Conservation (phyloP, 1,140 invertebrate genomes). For the Stenopsyche tienmushanensis region DNA sequence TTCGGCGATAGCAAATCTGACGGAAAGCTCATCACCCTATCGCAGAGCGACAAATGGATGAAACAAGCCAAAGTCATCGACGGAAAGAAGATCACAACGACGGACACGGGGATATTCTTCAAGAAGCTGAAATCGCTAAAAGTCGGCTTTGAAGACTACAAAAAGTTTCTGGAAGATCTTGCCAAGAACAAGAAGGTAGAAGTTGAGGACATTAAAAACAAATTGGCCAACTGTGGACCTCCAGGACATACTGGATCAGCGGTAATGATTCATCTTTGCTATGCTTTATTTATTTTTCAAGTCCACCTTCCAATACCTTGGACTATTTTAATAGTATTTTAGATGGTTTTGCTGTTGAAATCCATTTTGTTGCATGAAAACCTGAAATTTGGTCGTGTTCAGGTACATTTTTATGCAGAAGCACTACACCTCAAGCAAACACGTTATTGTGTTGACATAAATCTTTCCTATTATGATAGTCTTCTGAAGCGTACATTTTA, state of each 20-base stretch:
- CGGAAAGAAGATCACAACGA: slow-evolving; percentile 68
- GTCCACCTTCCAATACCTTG: too few relatives aligned
- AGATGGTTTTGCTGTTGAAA: not conserved
- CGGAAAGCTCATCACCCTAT: slow-evolving; percentile 66
- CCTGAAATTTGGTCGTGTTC: too few relatives aligned
- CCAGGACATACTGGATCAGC: slow-evolving; percentile 62
- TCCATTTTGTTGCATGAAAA: too few relatives aligned
- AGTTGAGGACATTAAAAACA: slow-evolving; percentile 71
- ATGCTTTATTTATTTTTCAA: too few relatives aligned
- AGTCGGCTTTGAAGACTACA: slow-evolving; percentile 72
- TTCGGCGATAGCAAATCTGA: slow-evolving; percentile 68
- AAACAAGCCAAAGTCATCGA: slow-evolving; percentile 75
- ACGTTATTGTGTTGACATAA: too few relatives aligned
- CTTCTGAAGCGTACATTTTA: too few relatives aligned
- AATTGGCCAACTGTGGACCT: slow-evolving; percentile 73
- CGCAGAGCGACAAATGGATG: slow-evolving; percentile 76
- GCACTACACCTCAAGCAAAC: too few relatives aligned
- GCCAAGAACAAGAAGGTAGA: slow-evolving; percentile 79
- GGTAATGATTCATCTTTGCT: slow-evolving; percentile 44
- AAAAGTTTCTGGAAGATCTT: slow-evolving; percentile 78
- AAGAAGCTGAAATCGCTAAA: slow-evolving; percentile 62
- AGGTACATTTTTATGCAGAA: too few relatives aligned
- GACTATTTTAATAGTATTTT: not conserved
- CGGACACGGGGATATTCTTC: slow-evolving; percentile 68
- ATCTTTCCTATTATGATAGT: too few relatives aligned